Percentiles rank a stretch among this genome's conserved stretches.
Conservation (phyloP, 2,888 invertebrate genomes). For the Hymenopus coronatus region DNA sequence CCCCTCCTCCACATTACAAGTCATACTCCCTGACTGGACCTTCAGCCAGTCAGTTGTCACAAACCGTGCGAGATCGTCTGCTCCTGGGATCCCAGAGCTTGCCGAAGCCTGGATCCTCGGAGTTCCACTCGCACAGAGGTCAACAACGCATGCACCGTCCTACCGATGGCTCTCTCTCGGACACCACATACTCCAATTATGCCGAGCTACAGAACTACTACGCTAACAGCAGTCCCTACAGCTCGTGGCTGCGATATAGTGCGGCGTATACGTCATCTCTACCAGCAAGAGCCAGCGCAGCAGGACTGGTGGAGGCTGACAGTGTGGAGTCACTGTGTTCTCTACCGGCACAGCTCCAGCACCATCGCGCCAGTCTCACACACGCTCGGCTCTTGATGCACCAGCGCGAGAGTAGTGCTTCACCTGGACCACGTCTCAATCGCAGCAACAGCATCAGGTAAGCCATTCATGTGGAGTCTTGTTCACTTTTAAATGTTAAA, state of each 20-base stretch:
- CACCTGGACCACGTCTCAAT: conserved; percentile 60
- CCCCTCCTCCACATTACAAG: conserved; percentile 57
- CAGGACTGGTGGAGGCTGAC: conserved; percentile 67
- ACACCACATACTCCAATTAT: conserved; percentile 78
- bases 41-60: conserved; percentile 81
- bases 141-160: conserved; percentile 30
- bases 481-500: conserved; percentile 28
- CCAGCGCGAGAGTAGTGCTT: conserved; percentile 46
- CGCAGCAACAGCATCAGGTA: conserved; percentile 92
- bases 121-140: conserved; percentile 49
- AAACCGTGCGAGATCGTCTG: conserved; percentile 78
- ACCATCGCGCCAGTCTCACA: conserved; percentile 62
- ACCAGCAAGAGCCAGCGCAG: conserved; percentile 40
- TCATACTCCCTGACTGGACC: conserved; percentile 83
- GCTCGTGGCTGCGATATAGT: conserved; percentile 84
- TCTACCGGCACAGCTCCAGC: conserved; percentile 64
- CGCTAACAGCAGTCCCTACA: conserved; percentile 64
- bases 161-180: conserved; percentile 71
- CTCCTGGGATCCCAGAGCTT: conserved; percentile 83
- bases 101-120: conserved; percentile 67
- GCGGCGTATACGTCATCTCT: conserved; percentile 49
- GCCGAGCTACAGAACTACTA: conserved; percentile 53
- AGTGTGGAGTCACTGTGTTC: conserved; percentile 63
- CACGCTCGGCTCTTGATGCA: conserved; percentile 61
- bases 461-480: conserved; percentile 44